phyloP scores from a whole-genome alignment of 1,140 invertebrate species.

The Drosophila teissieri region DNA sequence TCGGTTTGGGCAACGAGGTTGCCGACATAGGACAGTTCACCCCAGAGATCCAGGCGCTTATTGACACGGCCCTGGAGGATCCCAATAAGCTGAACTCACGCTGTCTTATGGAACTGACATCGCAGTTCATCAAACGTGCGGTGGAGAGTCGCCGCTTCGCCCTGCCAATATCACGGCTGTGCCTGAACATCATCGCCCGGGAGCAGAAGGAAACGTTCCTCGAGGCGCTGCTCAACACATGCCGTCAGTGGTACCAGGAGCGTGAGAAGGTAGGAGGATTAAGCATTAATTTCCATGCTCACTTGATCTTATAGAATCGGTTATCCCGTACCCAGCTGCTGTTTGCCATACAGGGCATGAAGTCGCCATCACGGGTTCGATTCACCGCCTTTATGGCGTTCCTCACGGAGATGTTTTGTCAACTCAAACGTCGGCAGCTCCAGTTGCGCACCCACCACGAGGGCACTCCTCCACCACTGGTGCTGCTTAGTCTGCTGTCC shows the following conservation, averaged over 20 bases:
- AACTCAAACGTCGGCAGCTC: constrained; percentile 91
- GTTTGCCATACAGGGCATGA: constrained; percentile 83
- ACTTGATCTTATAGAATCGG: neutral
- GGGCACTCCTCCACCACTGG: constrained; percentile 89
- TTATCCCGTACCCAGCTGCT: constrained; percentile 51
- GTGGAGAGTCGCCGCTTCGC: constrained; percentile 92
- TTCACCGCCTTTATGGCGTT: constrained; percentile 94
- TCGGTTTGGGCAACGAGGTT: constrained; percentile 87
- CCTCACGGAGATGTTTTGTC: constrained; percentile 94
- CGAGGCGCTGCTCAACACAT: constrained; percentile 94
- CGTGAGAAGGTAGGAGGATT: constrained; percentile 86
- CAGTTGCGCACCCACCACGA: constrained; percentile 89
- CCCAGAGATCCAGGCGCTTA: constrained; percentile 88
- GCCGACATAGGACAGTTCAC: constrained; percentile 91
- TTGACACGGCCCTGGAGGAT: constrained; percentile 91
- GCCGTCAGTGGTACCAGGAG: constrained; percentile 95
- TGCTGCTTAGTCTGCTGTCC: constrained; percentile 91
- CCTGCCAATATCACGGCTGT: constrained; percentile 91
- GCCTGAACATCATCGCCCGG: constrained; percentile 93
- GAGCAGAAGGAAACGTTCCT: constrained; percentile 94
- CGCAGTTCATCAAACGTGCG: constrained; percentile 91
- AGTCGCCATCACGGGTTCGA: constrained; percentile 86
- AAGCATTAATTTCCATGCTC: neutral
- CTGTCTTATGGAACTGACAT: constrained; percentile 93
- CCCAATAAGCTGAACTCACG: constrained; percentile 91